Evolutionary conservation across 2,797 vertebrate genomes (phyloP).

Genomic region (Helarctos malayanus): DNA sequence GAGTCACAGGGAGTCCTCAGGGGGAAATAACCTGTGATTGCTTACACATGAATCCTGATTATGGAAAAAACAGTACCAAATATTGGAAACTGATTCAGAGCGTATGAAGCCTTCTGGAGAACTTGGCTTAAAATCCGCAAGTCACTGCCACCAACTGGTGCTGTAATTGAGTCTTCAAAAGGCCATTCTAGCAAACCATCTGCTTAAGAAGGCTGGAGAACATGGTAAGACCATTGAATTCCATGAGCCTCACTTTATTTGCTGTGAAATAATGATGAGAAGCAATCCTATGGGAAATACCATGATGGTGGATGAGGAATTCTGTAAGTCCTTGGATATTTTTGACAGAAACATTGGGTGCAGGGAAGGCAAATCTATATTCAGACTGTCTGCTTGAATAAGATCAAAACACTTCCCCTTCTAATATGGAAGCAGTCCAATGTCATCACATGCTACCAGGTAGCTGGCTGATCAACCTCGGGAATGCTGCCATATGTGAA

Average conservation of each 20-base stretch:
- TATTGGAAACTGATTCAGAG: not conserved
- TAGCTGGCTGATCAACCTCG: not conserved
- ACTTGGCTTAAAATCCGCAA: not conserved
- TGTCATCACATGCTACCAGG: not conserved
- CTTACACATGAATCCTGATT: not conserved
- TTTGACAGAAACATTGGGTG: not conserved
- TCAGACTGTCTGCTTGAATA: not conserved
- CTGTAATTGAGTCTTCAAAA: not conserved
- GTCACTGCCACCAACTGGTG: not conserved
- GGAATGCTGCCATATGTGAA: not conserved
- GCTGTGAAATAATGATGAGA: not conserved
- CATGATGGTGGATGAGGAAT: not conserved
- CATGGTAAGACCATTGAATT: not conserved
- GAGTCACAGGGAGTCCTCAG: not conserved
- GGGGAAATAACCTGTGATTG: not conserved
- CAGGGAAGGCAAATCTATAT: not conserved
- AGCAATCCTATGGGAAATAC: not conserved
- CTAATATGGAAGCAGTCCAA: not conserved
- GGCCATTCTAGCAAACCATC: not conserved
- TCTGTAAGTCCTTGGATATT: not conserved
- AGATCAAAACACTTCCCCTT: not conserved
- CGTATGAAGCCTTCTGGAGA: not conserved
- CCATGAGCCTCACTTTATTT: not conserved
- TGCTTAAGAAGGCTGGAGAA: not conserved
- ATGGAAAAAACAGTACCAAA: not conserved